These are phyloP conservation scores for Argyresthia goedartella DNA, from an alignment of 2,888 invertebrate species.

Conservation along the genomic window DNA sequence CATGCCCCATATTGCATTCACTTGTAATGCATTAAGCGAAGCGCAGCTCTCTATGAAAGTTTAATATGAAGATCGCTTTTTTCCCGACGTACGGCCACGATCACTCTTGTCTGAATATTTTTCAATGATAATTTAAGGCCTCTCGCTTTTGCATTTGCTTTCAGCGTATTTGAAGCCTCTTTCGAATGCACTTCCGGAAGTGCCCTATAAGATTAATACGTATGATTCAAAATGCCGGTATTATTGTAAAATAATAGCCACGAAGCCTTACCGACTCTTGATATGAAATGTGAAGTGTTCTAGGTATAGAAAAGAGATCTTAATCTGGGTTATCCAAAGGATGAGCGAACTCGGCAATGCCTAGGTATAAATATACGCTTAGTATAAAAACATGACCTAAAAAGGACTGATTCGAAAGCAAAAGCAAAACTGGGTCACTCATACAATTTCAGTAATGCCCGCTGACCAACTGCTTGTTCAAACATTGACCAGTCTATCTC, in stretches of 20 bases:
- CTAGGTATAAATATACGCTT: too few species aligned
- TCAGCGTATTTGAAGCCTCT: too few species aligned
- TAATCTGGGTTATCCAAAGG: too few species aligned
- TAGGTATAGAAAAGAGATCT: too few species aligned
- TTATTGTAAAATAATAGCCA: too few species aligned
- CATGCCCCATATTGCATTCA: conserved; percentile 33
- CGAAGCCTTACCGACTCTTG: too few species aligned
- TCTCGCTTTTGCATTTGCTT: neutral
- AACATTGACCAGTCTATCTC: neutral
- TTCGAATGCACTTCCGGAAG: too few species aligned
- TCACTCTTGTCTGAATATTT: neutral
- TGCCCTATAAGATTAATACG: too few species aligned
- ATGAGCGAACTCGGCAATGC: neutral
- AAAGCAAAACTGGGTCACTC: conserved; percentile 10
- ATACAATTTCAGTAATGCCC: conserved; percentile 1
- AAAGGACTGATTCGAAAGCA: conserved; percentile 6
- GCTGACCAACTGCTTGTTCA: conserved; percentile 9
- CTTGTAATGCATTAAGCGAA: conserved; percentile 34
- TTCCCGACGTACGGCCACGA: conserved; percentile 11
- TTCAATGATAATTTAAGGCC: neutral
- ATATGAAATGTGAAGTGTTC: too few species aligned
- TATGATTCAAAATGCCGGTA: too few species aligned
- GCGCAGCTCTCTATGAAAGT: conserved; percentile 27
- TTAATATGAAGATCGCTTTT: conserved; percentile 27
- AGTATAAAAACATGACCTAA: neutral